Percentiles rank a stretch among this genome's conserved stretches.
These are phyloP conservation scores for Hapalemur alaotrensis DNA, from an alignment of 2,797 vertebrate genomes.

Conservation along the genomic window DNA sequence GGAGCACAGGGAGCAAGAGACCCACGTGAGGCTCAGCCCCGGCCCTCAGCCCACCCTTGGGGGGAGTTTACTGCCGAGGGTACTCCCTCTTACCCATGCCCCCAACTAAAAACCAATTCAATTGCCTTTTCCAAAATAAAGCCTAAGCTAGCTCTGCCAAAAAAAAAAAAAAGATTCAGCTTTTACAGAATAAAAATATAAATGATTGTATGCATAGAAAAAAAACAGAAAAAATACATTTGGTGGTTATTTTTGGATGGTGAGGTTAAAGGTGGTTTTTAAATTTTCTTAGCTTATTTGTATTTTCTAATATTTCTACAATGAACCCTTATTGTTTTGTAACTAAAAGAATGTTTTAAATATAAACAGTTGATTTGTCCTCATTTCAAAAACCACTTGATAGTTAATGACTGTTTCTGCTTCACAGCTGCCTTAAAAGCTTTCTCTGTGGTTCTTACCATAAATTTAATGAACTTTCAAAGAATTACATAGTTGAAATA, in stretches of 20 bases:
- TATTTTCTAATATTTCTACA: conserved; percentile 37
- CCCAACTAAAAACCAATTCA: not conserved
- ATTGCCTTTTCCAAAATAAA: too few species aligned
- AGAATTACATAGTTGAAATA: not conserved
- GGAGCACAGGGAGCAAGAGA: not conserved
- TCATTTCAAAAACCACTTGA: conserved; percentile 8
- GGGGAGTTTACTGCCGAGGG: not conserved
- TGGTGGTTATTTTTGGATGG: not conserved
- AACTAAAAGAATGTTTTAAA: not conserved
- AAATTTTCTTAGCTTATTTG: not conserved
- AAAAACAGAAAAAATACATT: not conserved
- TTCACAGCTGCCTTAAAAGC: not conserved
- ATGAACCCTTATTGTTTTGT: not conserved
- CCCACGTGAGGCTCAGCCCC: not conserved
- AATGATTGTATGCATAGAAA: not conserved
- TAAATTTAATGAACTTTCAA: not conserved
- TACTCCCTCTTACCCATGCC: not conserved
- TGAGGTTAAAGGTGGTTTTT: not conserved
- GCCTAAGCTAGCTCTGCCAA: too few species aligned
- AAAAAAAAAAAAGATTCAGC: not conserved
- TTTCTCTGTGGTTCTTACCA: not conserved
- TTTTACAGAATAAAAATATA: conserved; percentile 16
- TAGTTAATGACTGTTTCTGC: not conserved
- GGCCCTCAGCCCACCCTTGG: not conserved
- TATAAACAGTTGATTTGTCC: not conserved